phyloP scores from a whole-genome alignment of 53 echinoderm and acorn worm species.

The Henricia sp. region DNA sequence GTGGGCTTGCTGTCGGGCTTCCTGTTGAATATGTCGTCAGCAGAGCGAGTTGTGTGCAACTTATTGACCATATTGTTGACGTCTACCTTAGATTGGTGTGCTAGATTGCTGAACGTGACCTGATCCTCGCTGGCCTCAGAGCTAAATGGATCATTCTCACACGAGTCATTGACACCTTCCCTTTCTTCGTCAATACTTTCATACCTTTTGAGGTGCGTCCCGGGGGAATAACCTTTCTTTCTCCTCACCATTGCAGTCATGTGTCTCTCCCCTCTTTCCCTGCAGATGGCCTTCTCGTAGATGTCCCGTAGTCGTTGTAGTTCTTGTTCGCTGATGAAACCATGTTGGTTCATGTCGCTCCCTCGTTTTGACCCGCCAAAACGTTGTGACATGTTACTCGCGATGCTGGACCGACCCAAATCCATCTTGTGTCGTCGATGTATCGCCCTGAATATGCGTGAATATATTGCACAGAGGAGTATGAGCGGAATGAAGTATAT shows the following conservation, averaged over 20 bases:
- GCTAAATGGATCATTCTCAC: conserved; percentile 34
- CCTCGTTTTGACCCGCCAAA: conserved; percentile 70
- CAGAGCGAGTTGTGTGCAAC: conserved; percentile 37
- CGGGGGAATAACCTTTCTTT: conserved; percentile 67
- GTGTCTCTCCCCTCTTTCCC: conserved; percentile 77
- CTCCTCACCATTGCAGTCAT: conserved; percentile 72
- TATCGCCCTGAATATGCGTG: conserved; percentile 89
- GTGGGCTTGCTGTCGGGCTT: not conserved
- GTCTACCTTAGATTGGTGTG: conserved; percentile 29
- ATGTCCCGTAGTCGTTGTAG: conserved; percentile 76
- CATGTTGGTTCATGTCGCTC: conserved; percentile 71
- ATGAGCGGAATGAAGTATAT: conserved; percentile 93
- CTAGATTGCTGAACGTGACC: conserved; percentile 16
- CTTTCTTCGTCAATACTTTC: conserved; percentile 94
- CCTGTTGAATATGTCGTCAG: conserved; percentile 25
- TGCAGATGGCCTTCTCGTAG: conserved; percentile 80
- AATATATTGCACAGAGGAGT: conserved; percentile 91
- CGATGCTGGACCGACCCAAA: conserved; percentile 83
- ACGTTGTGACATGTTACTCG: conserved; percentile 77
- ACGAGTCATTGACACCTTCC: conserved; percentile 50
- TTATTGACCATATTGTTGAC: conserved; percentile 42
- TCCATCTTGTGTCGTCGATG: conserved; percentile 85
- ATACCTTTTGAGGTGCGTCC: conserved; percentile 74
- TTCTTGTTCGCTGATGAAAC: conserved; percentile 81
- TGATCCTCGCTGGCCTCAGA: conserved; percentile 44